Evolutionary conservation across 2,797 vertebrate species (phyloP).

Genomic region (Forpus xanthops): DNA sequence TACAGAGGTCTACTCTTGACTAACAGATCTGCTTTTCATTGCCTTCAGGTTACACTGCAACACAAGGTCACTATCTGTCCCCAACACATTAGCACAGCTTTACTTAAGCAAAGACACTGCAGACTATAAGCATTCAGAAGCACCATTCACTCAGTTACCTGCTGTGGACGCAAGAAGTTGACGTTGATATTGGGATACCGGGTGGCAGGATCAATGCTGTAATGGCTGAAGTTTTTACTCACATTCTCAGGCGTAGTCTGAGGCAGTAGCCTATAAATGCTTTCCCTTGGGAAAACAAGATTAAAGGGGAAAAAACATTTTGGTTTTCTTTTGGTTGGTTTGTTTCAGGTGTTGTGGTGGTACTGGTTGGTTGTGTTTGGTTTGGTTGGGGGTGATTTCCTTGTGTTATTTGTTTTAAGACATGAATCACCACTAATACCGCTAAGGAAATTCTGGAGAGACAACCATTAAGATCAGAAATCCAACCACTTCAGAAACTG

Average conservation of each 20-base stretch:
- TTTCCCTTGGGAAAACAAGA: conserved; percentile 82
- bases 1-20: not conserved
- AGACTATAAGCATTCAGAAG: not conserved
- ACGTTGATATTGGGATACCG: conserved; percentile 95
- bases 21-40: not conserved
- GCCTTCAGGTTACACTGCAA: not conserved
- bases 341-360: not conserved
- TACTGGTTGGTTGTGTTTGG: not conserved
- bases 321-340: not conserved
- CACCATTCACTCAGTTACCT: conserved; percentile 76
- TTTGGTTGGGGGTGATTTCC: not conserved
- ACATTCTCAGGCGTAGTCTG: conserved; percentile 98
- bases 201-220: conserved; percentile 95
- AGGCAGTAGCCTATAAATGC: conserved; percentile 93
- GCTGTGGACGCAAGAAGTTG: conserved; percentile 89
- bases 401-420: not conserved
- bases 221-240: conserved; percentile 96
- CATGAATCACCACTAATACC: not conserved
- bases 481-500: not conserved
- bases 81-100: not conserved
- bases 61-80: not conserved
- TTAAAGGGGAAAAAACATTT: not conserved
- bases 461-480: not conserved
- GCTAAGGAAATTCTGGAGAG: not conserved
- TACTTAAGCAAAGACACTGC: not conserved